phyloP scores from a whole-genome alignment of 2,797 vertebrate genomes.

The Mormyrops boulengeri region DNA sequence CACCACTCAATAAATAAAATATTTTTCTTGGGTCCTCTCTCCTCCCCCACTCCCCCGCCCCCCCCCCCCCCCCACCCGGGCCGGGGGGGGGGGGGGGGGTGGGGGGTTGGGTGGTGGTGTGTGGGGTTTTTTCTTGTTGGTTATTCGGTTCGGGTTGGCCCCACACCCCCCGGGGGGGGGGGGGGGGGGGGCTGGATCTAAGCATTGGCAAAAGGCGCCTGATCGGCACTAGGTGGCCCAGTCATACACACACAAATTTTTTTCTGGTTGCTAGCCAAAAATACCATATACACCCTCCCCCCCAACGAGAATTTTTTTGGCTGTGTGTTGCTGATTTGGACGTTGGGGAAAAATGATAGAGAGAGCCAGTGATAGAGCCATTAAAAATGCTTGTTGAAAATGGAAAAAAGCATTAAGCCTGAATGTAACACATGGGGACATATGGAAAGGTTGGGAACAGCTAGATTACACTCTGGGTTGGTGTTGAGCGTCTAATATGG shows the following conservation, averaged over 20 bases:
- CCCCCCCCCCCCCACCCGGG: no score
- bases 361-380: not conserved
- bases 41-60: no score
- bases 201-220: not conserved
- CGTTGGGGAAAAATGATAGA: not conserved
- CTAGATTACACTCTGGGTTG: not conserved
- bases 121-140: no score
- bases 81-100: no score
- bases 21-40: no score
- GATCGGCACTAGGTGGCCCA: not conserved
- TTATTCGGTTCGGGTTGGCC: no score
- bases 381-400: not conserved
- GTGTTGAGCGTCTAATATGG: not conserved
- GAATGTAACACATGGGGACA: not conserved
- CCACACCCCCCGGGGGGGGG: not conserved
- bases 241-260: not conserved
- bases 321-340: not conserved
- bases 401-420: not conserved
- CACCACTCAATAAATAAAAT: no score
- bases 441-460: not conserved
- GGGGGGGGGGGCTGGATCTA: not conserved
- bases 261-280: not conserved
- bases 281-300: not conserved
- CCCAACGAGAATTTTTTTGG: not conserved
- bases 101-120: no score